These are phyloP conservation scores for Forbesichthys agassizii DNA, from an alignment of 2,113 vertebrate species.

Conservation along the genomic window DNA sequence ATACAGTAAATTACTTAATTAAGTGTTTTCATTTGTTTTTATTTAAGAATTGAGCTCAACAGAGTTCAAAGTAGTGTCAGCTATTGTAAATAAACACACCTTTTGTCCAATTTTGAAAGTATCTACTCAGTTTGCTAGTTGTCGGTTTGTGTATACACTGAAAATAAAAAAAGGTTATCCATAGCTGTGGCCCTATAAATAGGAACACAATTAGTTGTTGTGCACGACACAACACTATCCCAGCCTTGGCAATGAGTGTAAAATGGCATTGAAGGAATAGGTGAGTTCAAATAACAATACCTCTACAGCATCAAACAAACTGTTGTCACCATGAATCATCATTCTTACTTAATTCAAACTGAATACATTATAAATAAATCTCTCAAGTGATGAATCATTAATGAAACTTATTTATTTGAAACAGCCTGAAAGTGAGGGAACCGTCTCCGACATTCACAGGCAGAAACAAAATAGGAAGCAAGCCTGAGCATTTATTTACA, in stretches of 20 bases:
- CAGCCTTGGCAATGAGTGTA: too few species aligned
- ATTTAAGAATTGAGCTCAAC: background rate
- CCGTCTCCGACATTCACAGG: conserved; percentile 14
- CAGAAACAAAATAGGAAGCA: conserved; percentile 12
- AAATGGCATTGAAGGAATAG: too few species aligned
- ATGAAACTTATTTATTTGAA: conserved; percentile 39
- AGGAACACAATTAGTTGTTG: too few species aligned
- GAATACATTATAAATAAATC: background rate
- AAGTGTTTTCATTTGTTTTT: background rate
- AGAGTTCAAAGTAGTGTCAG: background rate
- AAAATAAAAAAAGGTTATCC: too few species aligned
- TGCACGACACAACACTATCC: too few species aligned
- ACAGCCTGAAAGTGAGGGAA: conserved; percentile 19
- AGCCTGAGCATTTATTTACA: conserved; percentile 54
- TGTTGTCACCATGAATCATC: background rate
- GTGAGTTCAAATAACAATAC: too few species aligned
- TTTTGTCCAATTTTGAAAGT: too few species aligned
- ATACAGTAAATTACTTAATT: background rate
- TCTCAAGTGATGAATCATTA: background rate
- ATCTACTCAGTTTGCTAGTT: too few species aligned
- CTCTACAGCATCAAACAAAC: too few species aligned
- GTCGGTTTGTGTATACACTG: too few species aligned
- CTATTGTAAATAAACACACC: too few species aligned
- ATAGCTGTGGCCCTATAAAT: too few species aligned
- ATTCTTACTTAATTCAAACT: background rate